Evolutionary conservation across 2,797 vertebrate species (phyloP), one percentile per base, ranked within the genome.

Genomic region (Orientallactaga sibirica): DNA sequence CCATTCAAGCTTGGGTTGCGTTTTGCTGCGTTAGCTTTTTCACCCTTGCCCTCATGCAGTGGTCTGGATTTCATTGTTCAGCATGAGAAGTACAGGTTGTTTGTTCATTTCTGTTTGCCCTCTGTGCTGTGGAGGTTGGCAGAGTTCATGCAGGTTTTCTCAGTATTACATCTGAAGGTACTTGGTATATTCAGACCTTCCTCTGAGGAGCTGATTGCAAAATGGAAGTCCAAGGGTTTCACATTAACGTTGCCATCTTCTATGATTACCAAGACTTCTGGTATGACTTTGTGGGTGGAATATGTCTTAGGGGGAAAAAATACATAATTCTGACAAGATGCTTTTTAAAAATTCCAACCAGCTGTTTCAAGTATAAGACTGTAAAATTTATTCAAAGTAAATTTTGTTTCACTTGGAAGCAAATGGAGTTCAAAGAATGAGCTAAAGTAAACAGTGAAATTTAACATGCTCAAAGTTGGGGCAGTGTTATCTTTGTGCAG

Each of bases 311-410:
- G 94, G 41, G 94, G 41, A 86, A 88, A 94, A 94, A 77, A 75
- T 27, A 68, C 9, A 37, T 96, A 73, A 96, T 96, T 98, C 96
- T 96, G 33, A 96, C 96, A 97, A 95, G 88, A 96, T 97, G 91
- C 76, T 97, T 96, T 97, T 95, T 95, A 80, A 90, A 91, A 98
- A 97, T 95, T 68, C 95, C 0, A 4, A 89, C 88, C 91, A 97
- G 95, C 96, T 97, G 96, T 97, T 97, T 97, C 61, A 97, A 96
- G 76, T 94, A 90, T 91, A 96, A 66, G 92, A 86, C 94, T 95
- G 79, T 96, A 97, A 97, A 97, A 96, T 92, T 25, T 96, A 93
- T 93, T 84, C 86, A 96, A 55, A 95, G 91, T 96, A 81, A 96
- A 73, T 92, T 68, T 15, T 95, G 93, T 96, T 97, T 96, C 88